Conservation (phyloP, 2,797 vertebrate species). For the Sebastes hubbsi region DNA sequence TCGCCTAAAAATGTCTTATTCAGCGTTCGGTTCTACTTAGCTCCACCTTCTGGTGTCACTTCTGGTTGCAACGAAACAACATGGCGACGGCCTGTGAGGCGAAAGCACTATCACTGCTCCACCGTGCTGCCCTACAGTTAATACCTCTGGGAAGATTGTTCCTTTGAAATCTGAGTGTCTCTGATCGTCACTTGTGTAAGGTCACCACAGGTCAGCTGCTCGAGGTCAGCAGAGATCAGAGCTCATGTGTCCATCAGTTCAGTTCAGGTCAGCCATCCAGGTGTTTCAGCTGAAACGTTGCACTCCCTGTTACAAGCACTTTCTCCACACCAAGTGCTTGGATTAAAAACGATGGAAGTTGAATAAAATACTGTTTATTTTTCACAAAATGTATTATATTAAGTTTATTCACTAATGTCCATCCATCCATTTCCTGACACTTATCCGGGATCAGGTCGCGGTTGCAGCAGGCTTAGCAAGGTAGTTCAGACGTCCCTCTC, state of each 20-base stretch:
- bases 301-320: not conserved
- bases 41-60: too few relatives aligned
- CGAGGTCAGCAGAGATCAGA: not conserved
- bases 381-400: not conserved
- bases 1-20: too few relatives aligned
- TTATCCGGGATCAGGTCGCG: not conserved
- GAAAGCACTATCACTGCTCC: too few relatives aligned
- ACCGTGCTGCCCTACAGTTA: not conserved
- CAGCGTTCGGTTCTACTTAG: not conserved
- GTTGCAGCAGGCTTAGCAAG: not conserved
- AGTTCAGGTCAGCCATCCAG: not conserved
- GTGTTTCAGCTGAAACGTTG: constrained; percentile 6
- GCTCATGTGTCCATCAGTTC: not conserved
- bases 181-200: not conserved
- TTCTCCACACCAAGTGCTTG: not conserved
- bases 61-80: too few relatives aligned
- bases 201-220: constrained; percentile 5
- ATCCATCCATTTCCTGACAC: not conserved
- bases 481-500: not conserved
- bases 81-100: too few relatives aligned
- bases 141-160: not conserved
- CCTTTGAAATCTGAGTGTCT: constrained; percentile 35
- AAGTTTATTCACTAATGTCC: not conserved
- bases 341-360: not conserved
- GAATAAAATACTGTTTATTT: not conserved